Conservation (phyloP, 2,888 invertebrate genomes). For the Limnephilus rhombicus region DNA sequence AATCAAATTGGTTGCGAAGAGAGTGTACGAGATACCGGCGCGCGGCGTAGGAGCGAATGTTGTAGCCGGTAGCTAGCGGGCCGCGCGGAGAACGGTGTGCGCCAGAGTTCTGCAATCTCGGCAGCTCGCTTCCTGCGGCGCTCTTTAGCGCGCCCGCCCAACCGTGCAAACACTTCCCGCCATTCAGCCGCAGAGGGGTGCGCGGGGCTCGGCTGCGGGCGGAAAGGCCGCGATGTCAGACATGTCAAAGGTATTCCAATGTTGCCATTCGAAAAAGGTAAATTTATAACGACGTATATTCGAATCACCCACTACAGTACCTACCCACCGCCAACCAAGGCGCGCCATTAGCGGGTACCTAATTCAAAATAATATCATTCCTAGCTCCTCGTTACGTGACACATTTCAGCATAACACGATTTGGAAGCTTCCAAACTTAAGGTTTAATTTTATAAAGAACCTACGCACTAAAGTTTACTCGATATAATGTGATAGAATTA, state of each 20-base stretch:
- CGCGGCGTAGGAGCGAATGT: not conserved
- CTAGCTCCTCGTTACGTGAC: not conserved
- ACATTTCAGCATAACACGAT: not conserved
- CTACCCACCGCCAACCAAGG: not conserved
- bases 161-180: constrained; percentile 42
- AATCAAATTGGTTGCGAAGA: not conserved
- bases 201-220: not conserved
- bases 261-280: constrained; percentile 29
- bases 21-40: not conserved
- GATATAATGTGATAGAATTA: not conserved
- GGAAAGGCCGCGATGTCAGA: constrained; percentile 19
- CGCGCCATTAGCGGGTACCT: not conserved
- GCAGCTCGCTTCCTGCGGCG: constrained; percentile 7
- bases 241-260: constrained; percentile 33
- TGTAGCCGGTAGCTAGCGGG: not conserved
- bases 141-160: constrained; percentile 33
- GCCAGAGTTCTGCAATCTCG: constrained; percentile 21
- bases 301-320: not conserved
- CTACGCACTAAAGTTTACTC: not conserved
- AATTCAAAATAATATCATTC: not conserved
- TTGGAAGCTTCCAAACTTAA: not conserved
- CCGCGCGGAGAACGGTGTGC: not conserved
- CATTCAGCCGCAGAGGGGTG: not conserved
- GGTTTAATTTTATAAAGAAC: not conserved
- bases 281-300: constrained; percentile 12